Percentiles rank a stretch among this genome's conserved stretches.
Evolutionary conservation across 1,140 invertebrate genomes (phyloP).

Genomic region (Apis mellifera): DNA sequence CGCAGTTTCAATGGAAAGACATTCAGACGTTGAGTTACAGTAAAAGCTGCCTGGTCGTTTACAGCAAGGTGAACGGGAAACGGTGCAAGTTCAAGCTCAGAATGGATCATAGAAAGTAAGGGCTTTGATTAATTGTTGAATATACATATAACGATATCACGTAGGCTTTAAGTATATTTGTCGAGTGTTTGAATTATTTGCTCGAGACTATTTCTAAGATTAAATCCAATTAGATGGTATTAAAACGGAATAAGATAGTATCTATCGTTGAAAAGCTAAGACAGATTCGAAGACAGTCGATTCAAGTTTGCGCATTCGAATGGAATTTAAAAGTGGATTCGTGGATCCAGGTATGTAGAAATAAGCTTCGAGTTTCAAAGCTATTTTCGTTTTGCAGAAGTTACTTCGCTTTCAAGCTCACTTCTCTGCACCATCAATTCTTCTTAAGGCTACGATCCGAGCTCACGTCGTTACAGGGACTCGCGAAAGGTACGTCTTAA

Average conservation of each 20-base stretch:
- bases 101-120: slow-evolving; percentile 88
- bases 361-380: neutral
- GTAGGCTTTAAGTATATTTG: too few relatives aligned
- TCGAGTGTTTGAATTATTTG: neutral
- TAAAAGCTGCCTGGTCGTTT: slow-evolving; percentile 86
- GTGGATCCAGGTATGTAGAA: neutral
- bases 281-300: too few relatives aligned
- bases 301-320: neutral
- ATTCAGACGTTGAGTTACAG: slow-evolving; percentile 89
- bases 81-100: slow-evolving; percentile 87
- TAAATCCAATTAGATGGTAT: neutral
- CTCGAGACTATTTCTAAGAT: neutral
- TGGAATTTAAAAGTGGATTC: slow-evolving; percentile 12
- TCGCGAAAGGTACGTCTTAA: slow-evolving; percentile 82
- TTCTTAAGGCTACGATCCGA: slow-evolving; percentile 87
- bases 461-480: slow-evolving; percentile 85
- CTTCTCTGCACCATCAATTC: slow-evolving; percentile 88
- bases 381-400: slow-evolving; percentile 80
- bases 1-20: slow-evolving; percentile 84
- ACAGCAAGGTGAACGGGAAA: slow-evolving; percentile 83
- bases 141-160: neutral
- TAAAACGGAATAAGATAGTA: neutral
- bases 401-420: slow-evolving; percentile 88
- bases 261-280: neutral
- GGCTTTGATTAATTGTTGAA: slow-evolving; percentile 1